phyloP scores from a whole-genome alignment of 2,797 vertebrate species.

The Cyprinella venusta region DNA sequence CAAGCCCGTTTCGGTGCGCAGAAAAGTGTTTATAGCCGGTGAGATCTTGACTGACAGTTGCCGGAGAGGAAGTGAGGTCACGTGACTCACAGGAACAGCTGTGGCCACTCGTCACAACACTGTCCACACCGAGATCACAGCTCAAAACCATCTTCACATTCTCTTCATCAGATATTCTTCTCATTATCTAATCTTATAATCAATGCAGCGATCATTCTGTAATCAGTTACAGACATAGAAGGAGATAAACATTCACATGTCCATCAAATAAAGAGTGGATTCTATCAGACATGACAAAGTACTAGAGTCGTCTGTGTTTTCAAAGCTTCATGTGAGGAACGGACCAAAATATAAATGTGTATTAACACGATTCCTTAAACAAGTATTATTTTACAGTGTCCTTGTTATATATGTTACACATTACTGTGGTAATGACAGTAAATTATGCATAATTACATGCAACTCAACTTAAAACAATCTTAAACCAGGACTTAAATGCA shows the following conservation, averaged over 20 bases:
- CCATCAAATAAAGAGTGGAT: not conserved
- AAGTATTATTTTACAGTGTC: not conserved
- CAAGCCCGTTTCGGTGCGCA: not conserved
- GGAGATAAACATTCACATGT: not conserved
- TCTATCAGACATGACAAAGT: not conserved
- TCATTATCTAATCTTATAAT: not conserved
- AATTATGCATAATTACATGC: not conserved
- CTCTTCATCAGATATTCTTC: not conserved
- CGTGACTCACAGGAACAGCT: constrained; percentile 58
- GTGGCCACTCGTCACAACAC: constrained; percentile 40
- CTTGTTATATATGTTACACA: not conserved
- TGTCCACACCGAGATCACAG: not conserved
- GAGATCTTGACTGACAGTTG: constrained; percentile 68
- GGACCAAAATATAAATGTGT: not conserved
- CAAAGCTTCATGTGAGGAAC: not conserved
- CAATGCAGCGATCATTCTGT: no score
- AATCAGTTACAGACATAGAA: not conserved
- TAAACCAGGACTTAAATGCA: no score
- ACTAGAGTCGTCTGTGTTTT: not conserved
- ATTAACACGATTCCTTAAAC: not conserved
- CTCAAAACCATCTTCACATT: not conserved
- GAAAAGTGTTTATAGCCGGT: not conserved
- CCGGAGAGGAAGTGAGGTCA: constrained; percentile 44
- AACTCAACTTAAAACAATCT: no score
- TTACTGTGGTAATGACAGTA: not conserved